Conservation (phyloP, 1,140 invertebrate genomes). For the Steinernema feltiae region DNA sequence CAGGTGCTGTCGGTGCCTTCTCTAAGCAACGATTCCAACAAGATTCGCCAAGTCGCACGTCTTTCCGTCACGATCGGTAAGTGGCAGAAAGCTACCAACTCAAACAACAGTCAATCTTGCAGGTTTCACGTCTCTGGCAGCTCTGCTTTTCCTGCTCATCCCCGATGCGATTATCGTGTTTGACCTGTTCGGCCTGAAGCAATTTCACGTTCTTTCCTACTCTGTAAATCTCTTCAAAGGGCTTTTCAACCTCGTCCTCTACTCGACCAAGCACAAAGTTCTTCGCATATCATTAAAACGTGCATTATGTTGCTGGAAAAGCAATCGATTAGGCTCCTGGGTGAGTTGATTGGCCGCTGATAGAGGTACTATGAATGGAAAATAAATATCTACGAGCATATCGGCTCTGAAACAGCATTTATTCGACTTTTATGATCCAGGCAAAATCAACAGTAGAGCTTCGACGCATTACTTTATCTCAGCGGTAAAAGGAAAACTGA, state of each 20-base stretch:
- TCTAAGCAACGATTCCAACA: neutral
- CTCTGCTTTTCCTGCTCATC: neutral
- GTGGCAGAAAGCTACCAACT: neutral
- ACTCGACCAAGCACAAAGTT: neutral
- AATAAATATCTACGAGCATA: too few species aligned
- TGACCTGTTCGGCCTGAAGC: neutral
- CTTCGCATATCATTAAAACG: neutral
- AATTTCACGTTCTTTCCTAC: constrained; percentile 3
- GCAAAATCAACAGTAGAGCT: too few species aligned
- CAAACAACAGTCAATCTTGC: neutral
- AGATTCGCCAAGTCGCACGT: neutral
- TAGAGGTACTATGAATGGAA: too few species aligned
- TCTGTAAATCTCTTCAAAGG: constrained; percentile 5
- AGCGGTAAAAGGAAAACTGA: too few species aligned
- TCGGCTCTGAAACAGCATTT: too few species aligned
- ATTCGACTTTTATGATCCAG: too few species aligned
- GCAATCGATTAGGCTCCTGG: neutral
- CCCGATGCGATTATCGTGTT: neutral
- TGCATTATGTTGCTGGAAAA: neutral
- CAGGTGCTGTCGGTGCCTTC: neutral
- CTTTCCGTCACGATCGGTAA: neutral
- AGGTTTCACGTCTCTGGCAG: neutral
- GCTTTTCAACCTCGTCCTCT: neutral
- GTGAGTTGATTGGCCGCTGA: too few species aligned
- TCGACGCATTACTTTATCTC: too few species aligned